Percentiles rank a stretch among this genome's conserved stretches.
Evolutionary conservation across 2,888 invertebrate species (phyloP).

Genomic region (Agonopterix subpropinquella): DNA sequence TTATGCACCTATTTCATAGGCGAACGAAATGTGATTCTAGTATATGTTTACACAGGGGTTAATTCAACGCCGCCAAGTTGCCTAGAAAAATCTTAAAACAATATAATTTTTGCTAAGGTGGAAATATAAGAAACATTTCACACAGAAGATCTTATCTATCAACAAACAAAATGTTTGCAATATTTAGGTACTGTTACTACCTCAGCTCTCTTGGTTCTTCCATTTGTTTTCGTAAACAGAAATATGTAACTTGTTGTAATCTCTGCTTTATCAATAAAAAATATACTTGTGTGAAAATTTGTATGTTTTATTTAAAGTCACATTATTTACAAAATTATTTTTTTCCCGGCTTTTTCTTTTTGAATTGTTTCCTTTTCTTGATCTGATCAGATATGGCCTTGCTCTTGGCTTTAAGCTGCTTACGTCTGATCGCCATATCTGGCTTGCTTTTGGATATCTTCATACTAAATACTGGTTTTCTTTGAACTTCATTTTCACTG

Average conservation of each 20-base stretch:
- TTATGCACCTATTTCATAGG: no score
- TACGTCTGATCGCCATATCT: conserved; percentile 63
- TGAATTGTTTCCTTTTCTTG: conserved; percentile 59
- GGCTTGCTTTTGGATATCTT: conserved; percentile 50
- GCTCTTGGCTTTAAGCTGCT: conserved; percentile 64
- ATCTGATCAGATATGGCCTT: conserved; percentile 66
- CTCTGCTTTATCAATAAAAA: conserved; percentile 4
- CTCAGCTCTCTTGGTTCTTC: background rate
- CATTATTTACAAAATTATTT: conserved; percentile 16
- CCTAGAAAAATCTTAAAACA: no score
- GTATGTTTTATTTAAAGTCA: conserved; percentile 21
- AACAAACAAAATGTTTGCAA: no score
- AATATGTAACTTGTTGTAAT: conserved; percentile 3
- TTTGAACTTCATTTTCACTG: conserved; percentile 25
- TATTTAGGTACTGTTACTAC: no score
- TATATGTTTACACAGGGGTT: no score
- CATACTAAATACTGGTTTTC: conserved; percentile 30
- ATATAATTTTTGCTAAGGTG: no score
- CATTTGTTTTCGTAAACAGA: background rate
- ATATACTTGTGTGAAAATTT: conserved; percentile 25
- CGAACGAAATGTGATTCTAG: no score
- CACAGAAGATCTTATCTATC: no score
- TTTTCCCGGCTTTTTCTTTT: conserved; percentile 51
- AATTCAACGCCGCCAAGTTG: no score
- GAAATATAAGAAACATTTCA: no score